phyloP scores from a whole-genome alignment of 2,888 invertebrate genomes.

The Atethmia centrago region DNA sequence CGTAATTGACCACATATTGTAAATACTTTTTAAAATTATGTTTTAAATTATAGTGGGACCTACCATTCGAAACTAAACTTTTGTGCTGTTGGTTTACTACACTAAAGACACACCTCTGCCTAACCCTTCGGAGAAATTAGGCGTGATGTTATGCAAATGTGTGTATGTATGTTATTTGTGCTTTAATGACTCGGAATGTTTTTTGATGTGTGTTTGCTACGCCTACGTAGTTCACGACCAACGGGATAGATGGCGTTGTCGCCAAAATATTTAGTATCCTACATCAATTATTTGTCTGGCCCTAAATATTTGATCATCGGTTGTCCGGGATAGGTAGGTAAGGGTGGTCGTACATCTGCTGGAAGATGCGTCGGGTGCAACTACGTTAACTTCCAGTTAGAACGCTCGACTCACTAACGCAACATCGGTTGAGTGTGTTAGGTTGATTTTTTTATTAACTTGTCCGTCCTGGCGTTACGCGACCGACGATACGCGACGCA shows the following conservation, averaged over 20 bases:
- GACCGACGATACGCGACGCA: too few species aligned
- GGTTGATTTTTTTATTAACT: too few species aligned
- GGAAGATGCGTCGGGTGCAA: not conserved
- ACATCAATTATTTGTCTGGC: too few species aligned
- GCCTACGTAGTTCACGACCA: slow-evolving; percentile 1
- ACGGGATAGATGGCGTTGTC: slow-evolving; percentile 14
- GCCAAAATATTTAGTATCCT: not conserved
- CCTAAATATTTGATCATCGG: not conserved
- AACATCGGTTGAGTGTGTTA: not conserved
- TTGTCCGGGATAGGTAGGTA: not conserved
- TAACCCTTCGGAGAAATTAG: not conserved
- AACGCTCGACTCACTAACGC: not conserved
- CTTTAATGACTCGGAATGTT: not conserved
- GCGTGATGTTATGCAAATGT: not conserved
- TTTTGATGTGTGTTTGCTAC: not conserved
- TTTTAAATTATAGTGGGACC: not conserved
- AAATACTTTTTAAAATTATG: not conserved
- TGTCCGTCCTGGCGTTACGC: too few species aligned
- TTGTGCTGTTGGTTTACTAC: not conserved
- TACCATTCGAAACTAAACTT: not conserved
- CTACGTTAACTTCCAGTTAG: not conserved
- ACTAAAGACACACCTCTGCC: too few species aligned
- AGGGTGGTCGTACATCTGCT: not conserved
- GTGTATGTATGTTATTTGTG: not conserved
- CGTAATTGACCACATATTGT: too few species aligned